A percentile compares a stretch with the other conserved stretches of the same genome.
Evolutionary conservation across 1,140 invertebrate species (phyloP).

Genomic region (Heliconius eleuchia): DNA sequence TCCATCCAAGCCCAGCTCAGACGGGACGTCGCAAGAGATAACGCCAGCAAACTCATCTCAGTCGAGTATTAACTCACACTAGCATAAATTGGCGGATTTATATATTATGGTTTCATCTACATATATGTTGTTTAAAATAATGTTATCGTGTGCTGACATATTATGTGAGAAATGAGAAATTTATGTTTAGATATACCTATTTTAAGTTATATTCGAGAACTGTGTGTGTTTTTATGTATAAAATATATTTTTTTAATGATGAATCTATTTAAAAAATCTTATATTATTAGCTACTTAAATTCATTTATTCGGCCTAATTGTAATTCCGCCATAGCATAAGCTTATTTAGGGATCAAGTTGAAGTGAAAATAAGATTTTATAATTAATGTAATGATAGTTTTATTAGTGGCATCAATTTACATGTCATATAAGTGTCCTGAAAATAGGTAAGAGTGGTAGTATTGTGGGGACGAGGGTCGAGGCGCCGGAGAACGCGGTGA

Average conservation of each 20-base stretch:
- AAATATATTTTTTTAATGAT: not conserved
- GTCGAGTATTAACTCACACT: constrained; percentile 66
- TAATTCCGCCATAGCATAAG: constrained; percentile 46
- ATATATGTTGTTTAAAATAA: not conserved
- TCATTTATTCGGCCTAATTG: not conserved
- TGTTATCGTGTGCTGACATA: not conserved
- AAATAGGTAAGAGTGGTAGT: constrained; percentile 49
- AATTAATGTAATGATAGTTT: constrained; percentile 71
- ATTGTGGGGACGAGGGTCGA: constrained; percentile 51
- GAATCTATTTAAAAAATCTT: not conserved
- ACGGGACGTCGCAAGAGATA: constrained; percentile 68
- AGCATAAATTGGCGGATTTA: constrained; percentile 24
- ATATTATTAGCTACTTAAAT: constrained; percentile 1
- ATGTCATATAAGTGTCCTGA: constrained; percentile 59
- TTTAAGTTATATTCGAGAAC: constrained; percentile 8
- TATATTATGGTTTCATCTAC: constrained; percentile 11
- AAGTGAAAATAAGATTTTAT: constrained; percentile 68
- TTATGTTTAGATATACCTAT: constrained; percentile 8
- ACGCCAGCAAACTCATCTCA: constrained; percentile 72
- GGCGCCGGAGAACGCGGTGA: constrained; percentile 68
- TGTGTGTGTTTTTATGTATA: constrained; percentile 3
- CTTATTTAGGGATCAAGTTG: constrained; percentile 71
- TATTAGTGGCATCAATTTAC: constrained; percentile 63
- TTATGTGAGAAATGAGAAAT: not conserved
- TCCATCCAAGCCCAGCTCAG: constrained; percentile 72